phyloP scores from a whole-genome alignment of 1,140 invertebrate species.

The Idris sp. region DNA sequence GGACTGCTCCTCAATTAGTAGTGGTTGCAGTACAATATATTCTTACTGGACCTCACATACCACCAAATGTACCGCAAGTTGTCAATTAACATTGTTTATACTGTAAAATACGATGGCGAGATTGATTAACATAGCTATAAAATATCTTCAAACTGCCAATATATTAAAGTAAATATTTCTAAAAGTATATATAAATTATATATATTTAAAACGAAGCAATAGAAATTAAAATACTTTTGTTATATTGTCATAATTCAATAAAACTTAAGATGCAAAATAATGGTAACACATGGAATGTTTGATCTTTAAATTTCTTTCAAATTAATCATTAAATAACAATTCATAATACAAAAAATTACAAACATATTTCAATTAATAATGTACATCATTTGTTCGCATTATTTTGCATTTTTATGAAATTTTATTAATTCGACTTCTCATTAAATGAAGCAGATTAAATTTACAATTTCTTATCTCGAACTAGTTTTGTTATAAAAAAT shows the following conservation, averaged over 20 bases:
- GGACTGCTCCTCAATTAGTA: slow-evolving; percentile 77
- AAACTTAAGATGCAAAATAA: slow-evolving; percentile 15
- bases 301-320: too few species aligned
- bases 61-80: slow-evolving; percentile 73
- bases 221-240: slow-evolving; percentile 15
- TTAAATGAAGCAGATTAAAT: too few species aligned
- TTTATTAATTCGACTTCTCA: too few species aligned
- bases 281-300: slow-evolving; percentile 3
- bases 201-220: slow-evolving; percentile 45
- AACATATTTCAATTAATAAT: too few species aligned
- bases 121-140: slow-evolving; percentile 43
- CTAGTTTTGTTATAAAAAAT: too few species aligned
- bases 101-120: slow-evolving; percentile 43
- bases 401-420: too few species aligned
- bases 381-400: too few species aligned
- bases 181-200: slow-evolving; percentile 41
- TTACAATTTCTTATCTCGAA: too few species aligned
- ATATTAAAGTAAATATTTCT: slow-evolving; percentile 49
- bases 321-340: too few species aligned
- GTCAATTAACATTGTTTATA: slow-evolving; percentile 69
- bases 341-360: too few species aligned
- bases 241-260: slow-evolving; percentile 22
- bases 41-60: slow-evolving; percentile 76
- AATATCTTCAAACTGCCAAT: slow-evolving; percentile 56
- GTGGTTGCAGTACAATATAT: slow-evolving; percentile 77